phyloP scores from a whole-genome alignment of 2,113 vertebrate species.

The Garra rufa region DNA sequence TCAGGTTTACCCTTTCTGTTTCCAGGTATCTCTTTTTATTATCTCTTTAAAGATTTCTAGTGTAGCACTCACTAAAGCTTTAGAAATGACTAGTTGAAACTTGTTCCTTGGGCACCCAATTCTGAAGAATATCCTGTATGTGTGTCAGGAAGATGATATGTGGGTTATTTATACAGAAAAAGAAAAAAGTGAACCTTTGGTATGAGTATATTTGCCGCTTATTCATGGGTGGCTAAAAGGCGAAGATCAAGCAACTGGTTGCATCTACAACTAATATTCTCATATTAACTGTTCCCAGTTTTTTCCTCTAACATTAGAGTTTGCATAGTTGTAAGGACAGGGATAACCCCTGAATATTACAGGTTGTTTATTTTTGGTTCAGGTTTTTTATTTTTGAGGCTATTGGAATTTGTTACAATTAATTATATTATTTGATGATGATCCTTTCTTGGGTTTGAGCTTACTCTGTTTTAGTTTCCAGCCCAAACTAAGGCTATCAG shows the following conservation, averaged over 20 bases:
- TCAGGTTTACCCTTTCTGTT: not conserved
- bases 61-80: not conserved
- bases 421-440: not conserved
- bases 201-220: not conserved
- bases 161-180: not conserved
- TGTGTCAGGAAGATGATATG: not conserved
- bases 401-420: not conserved
- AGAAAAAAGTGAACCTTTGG: not conserved
- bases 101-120: not conserved
- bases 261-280: not conserved
- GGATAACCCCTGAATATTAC: not conserved
- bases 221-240: not conserved
- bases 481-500: not conserved
- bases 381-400: not conserved
- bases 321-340: not conserved
- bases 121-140: not conserved
- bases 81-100: not conserved
- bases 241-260: not conserved
- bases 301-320: not conserved
- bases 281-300: not conserved
- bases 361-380: not conserved
- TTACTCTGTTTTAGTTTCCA: not conserved
- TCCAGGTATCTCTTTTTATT: not conserved
- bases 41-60: not conserved
- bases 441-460: not conserved